A percentile compares a stretch with the other conserved stretches of the same genome.
phyloP scores from a whole-genome alignment of 2,113 vertebrate genomes.

The Prunella fulvescens region DNA sequence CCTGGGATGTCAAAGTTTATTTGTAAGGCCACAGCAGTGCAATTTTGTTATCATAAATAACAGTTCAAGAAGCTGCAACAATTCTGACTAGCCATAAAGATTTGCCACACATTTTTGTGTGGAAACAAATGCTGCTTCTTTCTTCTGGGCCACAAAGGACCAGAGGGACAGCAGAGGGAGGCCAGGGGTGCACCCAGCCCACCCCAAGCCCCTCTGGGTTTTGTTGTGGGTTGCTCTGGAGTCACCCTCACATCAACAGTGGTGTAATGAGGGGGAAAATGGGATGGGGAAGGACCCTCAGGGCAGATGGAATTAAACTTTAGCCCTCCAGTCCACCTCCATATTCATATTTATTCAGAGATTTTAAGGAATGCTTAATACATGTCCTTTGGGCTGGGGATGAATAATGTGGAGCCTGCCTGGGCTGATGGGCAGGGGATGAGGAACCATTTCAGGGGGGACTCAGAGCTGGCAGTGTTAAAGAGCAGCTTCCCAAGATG shows the following conservation, averaged over 20 bases:
- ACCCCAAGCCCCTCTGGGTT: background rate
- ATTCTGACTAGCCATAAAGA: background rate
- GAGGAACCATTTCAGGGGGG: background rate
- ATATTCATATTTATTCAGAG: background rate
- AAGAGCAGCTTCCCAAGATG: background rate
- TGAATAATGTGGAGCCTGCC: background rate
- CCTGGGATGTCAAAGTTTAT: background rate
- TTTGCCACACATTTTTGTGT: background rate
- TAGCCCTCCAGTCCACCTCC: background rate
- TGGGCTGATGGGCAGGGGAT: background rate
- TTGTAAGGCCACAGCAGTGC: background rate
- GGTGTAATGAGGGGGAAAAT: background rate
- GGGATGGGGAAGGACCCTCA: background rate
- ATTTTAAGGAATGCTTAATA: background rate
- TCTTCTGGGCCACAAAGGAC: background rate
- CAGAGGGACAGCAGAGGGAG: background rate
- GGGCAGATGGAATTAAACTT: background rate
- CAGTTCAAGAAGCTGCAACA: background rate
- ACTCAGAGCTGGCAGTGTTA: constrained; percentile 7
- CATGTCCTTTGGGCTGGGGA: background rate
- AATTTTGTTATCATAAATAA: background rate
- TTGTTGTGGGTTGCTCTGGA: background rate
- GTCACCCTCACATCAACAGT: background rate
- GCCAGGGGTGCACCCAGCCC: background rate
- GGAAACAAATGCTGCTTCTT: background rate